Base-by-base conservation (phyloP, 2,797 vertebrate species). In the Bradypodion ventrale region DNA sequence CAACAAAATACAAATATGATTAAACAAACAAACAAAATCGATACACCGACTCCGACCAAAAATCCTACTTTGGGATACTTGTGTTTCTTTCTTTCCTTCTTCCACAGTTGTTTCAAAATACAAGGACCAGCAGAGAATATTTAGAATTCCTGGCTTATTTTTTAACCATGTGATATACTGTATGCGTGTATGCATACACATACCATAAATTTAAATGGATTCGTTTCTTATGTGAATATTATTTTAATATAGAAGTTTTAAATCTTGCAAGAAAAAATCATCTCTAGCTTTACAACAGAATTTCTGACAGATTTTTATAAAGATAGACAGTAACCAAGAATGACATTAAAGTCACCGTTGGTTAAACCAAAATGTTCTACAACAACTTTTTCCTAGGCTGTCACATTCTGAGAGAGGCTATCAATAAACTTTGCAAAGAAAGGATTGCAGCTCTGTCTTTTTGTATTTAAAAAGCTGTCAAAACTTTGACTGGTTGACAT, bases 361-460 rank as follows among this genome's bases (percentile, higher is more conserved):
- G 68, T 85, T 83, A 91, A 90, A 90, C 89, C 87, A 91, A 87
- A 92, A 91, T 90, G 78, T 92, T 87, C 63, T 66, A 23, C 84
- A 91, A 85, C 87, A 91, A 87, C 89, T 92, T 91, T n/a, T 91
- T 86, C 86, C 91, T 91, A 92, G 89, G 82, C 89, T 94, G 89
- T 92, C 90, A 92, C 69, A 87, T 87, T 85, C 88, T 0, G 3
- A 93, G 84, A 91, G 86, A 89, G 82, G 76, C 87, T 89, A 94
- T 92, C 91, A 92, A 91, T 93, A 91, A 93, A 90, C 84, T 90
- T 86, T 46, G 77, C 56, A 85, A 83, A 93, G 77, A 40, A 40
- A 84, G 82, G 87, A 90, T 84, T 92, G 84, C 19, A 27, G 88
- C 87, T 86, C 83, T 83, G 88, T 92, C 87, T 78, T 69, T 76